Conservation (phyloP, 2,888 invertebrate species). For the Andrena dorsata region DNA sequence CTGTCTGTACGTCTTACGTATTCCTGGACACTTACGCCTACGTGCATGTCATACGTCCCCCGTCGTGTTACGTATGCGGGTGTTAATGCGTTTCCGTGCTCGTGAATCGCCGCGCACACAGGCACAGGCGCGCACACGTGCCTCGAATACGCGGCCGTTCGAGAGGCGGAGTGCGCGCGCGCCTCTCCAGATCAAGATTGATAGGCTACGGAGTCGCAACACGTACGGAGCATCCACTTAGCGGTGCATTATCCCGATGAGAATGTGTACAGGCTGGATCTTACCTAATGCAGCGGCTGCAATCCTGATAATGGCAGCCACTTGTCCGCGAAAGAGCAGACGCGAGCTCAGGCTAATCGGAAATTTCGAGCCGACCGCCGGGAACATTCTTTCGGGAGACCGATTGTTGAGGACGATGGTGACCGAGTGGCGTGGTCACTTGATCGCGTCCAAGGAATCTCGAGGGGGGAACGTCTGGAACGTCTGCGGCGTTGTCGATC, state of each 20-base stretch:
- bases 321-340: conserved; percentile 66
- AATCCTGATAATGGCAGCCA: conserved; percentile 80
- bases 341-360: conserved; percentile 62
- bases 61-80: conserved; percentile 21
- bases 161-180: not conserved
- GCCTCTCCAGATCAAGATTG: conserved; percentile 79
- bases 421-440: not conserved
- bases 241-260: conserved; percentile 83
- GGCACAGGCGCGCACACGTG: conserved; percentile 17
- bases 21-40: conserved; percentile 35
- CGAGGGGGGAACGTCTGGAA: not conserved
- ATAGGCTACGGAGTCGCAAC: conserved; percentile 78
- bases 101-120: conserved; percentile 26
- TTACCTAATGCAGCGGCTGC: conserved; percentile 74
- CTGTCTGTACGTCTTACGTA: conserved; percentile 22
- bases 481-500: not conserved
- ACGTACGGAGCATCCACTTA: conserved; percentile 80
- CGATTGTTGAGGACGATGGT: not conserved
- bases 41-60: conserved; percentile 14
- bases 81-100: conserved; percentile 46
- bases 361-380: conserved; percentile 28
- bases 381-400: conserved; percentile 6
- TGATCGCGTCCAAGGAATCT: not conserved
- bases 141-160: conserved; percentile 23
- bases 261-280: conserved; percentile 73